A percentile compares a stretch with the other conserved stretches of the same genome.
phyloP scores from a whole-genome alignment of 1,140 invertebrate species.

The Vanessa atalanta region DNA sequence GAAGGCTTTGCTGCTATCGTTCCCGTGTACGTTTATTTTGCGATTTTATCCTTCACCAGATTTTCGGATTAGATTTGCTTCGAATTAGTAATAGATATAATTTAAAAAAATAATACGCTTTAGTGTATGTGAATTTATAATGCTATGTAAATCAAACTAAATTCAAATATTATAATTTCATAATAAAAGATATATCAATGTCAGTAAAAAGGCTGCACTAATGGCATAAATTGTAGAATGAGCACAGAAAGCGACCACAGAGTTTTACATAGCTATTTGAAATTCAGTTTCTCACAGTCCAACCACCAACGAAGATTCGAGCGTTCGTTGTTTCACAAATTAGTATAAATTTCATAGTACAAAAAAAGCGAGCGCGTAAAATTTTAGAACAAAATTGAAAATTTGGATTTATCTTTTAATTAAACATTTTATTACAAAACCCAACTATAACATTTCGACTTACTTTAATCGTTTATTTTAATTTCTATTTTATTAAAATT shows the following conservation, averaged over 20 bases:
- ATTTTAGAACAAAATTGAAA: conserved; percentile 1
- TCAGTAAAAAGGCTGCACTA: conserved; percentile 44
- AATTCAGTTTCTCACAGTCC: conserved; percentile 68
- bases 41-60: conserved; percentile 41
- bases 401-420: conserved; percentile 6
- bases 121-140: neutral
- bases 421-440: neutral
- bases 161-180: neutral
- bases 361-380: neutral
- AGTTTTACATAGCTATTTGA: conserved; percentile 68
- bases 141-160: neutral
- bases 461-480: too few species aligned
- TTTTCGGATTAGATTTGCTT: conserved; percentile 23
- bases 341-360: conserved; percentile 9
- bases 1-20: conserved; percentile 66
- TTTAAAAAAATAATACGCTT: neutral
- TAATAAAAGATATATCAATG: conserved; percentile 26
- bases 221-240: conserved; percentile 64
- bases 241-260: conserved; percentile 59
- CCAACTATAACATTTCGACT: neutral
- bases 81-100: conserved; percentile 18
- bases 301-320: conserved; percentile 45
- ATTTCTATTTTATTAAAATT: too few species aligned
- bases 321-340: conserved; percentile 27
- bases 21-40: conserved; percentile 58